Evolutionary conservation across 2,888 invertebrate species (phyloP), one percentile per base, ranked within the genome.

Genomic region (Meliscaeva auricollis): DNA sequence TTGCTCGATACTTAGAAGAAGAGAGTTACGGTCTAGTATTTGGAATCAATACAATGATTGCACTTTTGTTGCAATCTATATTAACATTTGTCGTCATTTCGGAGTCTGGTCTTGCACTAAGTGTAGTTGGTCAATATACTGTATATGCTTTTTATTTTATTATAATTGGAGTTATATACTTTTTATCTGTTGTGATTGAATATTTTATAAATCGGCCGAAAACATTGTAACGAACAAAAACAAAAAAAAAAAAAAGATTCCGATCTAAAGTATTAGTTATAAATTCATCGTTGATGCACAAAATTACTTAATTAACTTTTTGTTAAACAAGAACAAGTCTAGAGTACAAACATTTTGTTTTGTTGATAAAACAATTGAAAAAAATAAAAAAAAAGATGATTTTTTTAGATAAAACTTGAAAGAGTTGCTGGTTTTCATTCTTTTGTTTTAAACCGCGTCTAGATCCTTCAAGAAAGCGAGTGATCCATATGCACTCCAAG

Each of bases 1-100:
- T 98, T 69, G 98, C 98, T 0, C 94, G 96, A 85, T 93, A 95
- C 85, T 93, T 98, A 77, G 94, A 94, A 73, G 96, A 96, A 88
- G 97, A 97, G 68, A 97, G 97, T 91, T 98, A 96, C 91, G 98
- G 97, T 0, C 93, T 98, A 3, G 95, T 98, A 87, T 98, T 98
- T 91, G 98, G 98, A 4, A 94, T 98, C 88, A 98, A 98, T 92
- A 97, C 96, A 0, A 95, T 98, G 75, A 87, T 96, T 0, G 97
- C 97, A 3, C 93, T 98, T 3, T 90, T 94, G 0, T 91, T 97
- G 0, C 98, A 98, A 92, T 95, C 96, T 0, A 90, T 97, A 38
- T 92, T 98, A 44, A 98, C 97, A 13, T 66, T 92, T 11, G 87
- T 89, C 7, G 90, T 92, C 1, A 88, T 92, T 44, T 89, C 91